Evolutionary conservation across 2,888 invertebrate genomes (phyloP), one percentile per base, ranked within the genome.

Genomic region (Hirtodrosophila duncani): DNA sequence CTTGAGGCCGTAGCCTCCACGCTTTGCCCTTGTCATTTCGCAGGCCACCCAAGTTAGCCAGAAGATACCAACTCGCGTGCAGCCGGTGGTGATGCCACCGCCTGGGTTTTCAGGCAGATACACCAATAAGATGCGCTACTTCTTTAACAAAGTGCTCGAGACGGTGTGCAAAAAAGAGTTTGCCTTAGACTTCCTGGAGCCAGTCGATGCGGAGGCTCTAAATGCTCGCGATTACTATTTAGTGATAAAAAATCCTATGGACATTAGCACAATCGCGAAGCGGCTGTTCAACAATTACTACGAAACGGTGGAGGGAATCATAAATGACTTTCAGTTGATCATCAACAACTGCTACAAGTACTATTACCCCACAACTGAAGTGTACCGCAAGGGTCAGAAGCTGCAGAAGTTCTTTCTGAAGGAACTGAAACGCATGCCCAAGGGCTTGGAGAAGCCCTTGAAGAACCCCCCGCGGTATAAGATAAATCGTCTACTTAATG

Each of bases 61-160:
- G n/a, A n/a, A n/a, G n/a, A n/a, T 37, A 2, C 62, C 62, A 1
- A 43, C n/a, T n/a, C 44, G 42, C 0, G 34, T 34, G 4, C 65
- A 61, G 42, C 64, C 57, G 5, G 43, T 39, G 4, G 62, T 65
- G 20, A 17, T 34, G 10, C 66, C 62, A 1, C n/a, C 8, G 4
- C 10, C 39, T 1, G 34, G 26, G 3, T 16, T 49, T 0, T 5
- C 9, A 6, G 64, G 36, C 0, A 7, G 11, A 0, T 65, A 65
- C 29, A n/a, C n/a, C n/a, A n/a, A n/a, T n/a, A n/a, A n/a, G n/a
- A n/a, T n/a, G n/a, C n/a, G n/a, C n/a, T n/a, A 66, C 65, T 1
- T 65, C 27, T 2, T 53, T 1, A 65, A 66, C 38, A 53, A 62
- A 20, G 17, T 66, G 31, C 33, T 65, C 14, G 66, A 66, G 23